Evolutionary conservation across 2,797 vertebrate genomes (phyloP).

Genomic region (Gorsachius magnificus): DNA sequence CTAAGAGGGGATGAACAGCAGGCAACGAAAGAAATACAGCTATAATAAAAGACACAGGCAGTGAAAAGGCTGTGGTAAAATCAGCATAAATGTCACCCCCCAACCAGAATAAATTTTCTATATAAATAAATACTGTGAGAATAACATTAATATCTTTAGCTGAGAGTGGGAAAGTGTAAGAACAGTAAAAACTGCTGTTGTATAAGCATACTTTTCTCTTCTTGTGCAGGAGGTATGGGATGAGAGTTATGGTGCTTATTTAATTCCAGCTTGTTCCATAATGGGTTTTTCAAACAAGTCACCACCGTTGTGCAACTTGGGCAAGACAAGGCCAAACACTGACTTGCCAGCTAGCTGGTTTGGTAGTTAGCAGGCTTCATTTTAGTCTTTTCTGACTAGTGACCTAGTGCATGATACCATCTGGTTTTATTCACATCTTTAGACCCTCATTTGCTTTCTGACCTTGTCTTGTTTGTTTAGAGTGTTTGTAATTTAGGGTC

Average conservation of each 20-base stretch:
- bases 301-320: fast-evolving
- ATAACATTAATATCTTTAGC: conserved; percentile 61
- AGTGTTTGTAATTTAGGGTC: neutral
- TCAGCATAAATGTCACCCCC: conserved; percentile 59
- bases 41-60: conserved; percentile 54
- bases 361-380: neutral
- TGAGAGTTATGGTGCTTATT: neutral
- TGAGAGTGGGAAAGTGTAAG: conserved; percentile 17
- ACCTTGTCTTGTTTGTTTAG: neutral
- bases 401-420: neutral
- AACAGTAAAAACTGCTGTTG: conserved; percentile 4
- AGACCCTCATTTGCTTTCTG: neutral
- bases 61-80: conserved; percentile 64
- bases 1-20: conserved; percentile 51
- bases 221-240: neutral
- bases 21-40: conserved; percentile 55
- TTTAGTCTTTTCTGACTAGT: neutral
- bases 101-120: conserved; percentile 62
- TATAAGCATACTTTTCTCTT: conserved; percentile 24
- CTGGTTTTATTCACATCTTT: neutral
- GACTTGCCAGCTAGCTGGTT: neutral
- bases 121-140: conserved; percentile 64
- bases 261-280: neutral
- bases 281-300: neutral
- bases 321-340: neutral